A percentile compares a stretch with the other conserved stretches of the same genome.
Evolutionary conservation across 2,888 invertebrate genomes (phyloP).

Genomic region (Bibio marci): DNA sequence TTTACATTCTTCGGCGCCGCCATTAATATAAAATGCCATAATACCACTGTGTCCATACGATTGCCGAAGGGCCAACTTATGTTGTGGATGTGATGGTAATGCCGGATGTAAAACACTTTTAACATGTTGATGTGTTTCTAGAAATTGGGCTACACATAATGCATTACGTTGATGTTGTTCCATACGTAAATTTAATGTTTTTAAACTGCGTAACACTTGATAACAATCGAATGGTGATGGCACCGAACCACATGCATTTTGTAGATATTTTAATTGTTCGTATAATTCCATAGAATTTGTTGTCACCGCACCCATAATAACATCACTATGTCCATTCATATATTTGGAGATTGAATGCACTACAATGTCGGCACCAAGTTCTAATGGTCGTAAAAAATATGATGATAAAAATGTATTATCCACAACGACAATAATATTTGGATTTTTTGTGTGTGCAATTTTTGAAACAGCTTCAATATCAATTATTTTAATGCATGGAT

Average conservation of each 20-base stretch:
- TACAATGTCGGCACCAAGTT: slow-evolving; percentile 79
- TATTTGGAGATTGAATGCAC: slow-evolving; percentile 92
- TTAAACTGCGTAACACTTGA: slow-evolving; percentile 79
- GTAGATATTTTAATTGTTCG: slow-evolving; percentile 59
- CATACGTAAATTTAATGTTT: slow-evolving; percentile 87
- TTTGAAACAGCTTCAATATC: slow-evolving; percentile 7
- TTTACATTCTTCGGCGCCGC: slow-evolving; percentile 50
- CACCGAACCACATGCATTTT: slow-evolving; percentile 66
- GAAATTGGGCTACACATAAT: slow-evolving; percentile 58
- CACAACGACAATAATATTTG: slow-evolving; percentile 44
- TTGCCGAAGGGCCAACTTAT: slow-evolving; percentile 62
- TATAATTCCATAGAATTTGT: slow-evolving; percentile 20
- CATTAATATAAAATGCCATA: slow-evolving; percentile 74
- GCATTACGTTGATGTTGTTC: slow-evolving; percentile 68
- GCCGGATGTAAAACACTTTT: slow-evolving; percentile 71
- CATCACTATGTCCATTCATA: slow-evolving; percentile 96
- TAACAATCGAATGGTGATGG: slow-evolving; percentile 96
- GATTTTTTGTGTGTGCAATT: background rate
- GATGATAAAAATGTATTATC: slow-evolving; percentile 79
- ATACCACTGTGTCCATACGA: slow-evolving; percentile 81
- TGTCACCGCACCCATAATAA: slow-evolving; percentile 84
- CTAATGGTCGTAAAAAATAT: slow-evolving; percentile 79
- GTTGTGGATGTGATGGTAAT: slow-evolving; percentile 73
- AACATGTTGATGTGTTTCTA: slow-evolving; percentile 65
- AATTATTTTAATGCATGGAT: slow-evolving; percentile 7